Evolutionary conservation across 2,888 invertebrate species (phyloP), one percentile per base, ranked within the genome.

Genomic region (Axea sp.): DNA sequence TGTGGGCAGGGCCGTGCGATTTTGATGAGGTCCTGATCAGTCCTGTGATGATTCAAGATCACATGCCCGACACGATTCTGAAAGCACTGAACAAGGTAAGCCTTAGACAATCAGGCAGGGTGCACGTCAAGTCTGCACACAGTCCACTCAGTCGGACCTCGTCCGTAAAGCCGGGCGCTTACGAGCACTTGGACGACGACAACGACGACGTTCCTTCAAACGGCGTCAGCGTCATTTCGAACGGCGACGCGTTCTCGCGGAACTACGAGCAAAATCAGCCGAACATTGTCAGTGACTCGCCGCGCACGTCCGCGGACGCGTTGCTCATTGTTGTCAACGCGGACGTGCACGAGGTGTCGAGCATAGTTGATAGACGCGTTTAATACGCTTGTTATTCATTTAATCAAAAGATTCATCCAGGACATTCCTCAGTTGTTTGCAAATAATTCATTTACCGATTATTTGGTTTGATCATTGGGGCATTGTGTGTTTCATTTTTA

Each of bases 11-110:
- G 76, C 94, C 94, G 78, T 92, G 91, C 31, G 94, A 95, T 85
- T 96, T 96, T 85, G 94, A 95, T 85, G 94, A 96, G 88, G 95
- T 96, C 11, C 90, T 96, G 55, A 95, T 96, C 76, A 95, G 95
- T 15, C 96, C 96, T 0, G 94, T 94, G 47, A 96, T 96, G 95
- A 90, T 96, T 72, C 94, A 95, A 87, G 96, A 96, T 87, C 96
- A 96, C 87, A 95, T 96, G 95, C 95, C 96, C 19, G 95, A 96
- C 85, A 93, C 92, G 86, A 93, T 96, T 65, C 89, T 96, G 79
- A 92, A 93, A 75, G 95, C 95, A 17, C 90, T 96, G 74, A 92
- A 94, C 88, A 94, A 95, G 93, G 95, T 96, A 92, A 89, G 90
- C 79, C 30, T 43, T 60, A 26, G 17, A 8, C 71, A 72, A 30